Evolutionary conservation across 2,797 vertebrate species (phyloP), one percentile per base, ranked within the genome.

Genomic region (Sebastes alutus): DNA sequence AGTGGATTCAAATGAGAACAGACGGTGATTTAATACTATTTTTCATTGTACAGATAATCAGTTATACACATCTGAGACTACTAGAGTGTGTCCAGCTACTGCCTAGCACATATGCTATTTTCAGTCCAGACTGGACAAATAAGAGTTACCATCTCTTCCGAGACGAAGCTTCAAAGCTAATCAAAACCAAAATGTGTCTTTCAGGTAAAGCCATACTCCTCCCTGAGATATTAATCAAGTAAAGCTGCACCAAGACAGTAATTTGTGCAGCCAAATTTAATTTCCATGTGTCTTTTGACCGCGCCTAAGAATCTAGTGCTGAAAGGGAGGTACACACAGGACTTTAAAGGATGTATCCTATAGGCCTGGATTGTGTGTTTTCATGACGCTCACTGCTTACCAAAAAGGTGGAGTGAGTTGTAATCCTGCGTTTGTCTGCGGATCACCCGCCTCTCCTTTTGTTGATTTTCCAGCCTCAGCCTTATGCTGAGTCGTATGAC

Each of bases 401-500:
- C 81, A 82, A 88, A 77, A 30, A 82, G 88, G 82, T 81, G 87
- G 83, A 81, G 84, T 76, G 78, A 70, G 62, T 69, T 12, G 75
- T 84, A 64, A 87, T 85, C 69, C 83, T 60, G 27, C 56, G 5
- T 88, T 78, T 81, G 86, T 81, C 81, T 65, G 58, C 9, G 25
- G 77, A 80, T 91, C 64, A 9, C 66, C 66, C 46, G 80, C 77
- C 80, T 78, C 67, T 61, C 59, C 78, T 76, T 79, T 78, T 87
- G 87, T 93, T 88, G 84, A 76, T 88, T 77, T 86, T 84, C 84
- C 84, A 83, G 72, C 62, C 83, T 88, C 75, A 55, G 82, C 89
- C 88, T 88, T 92, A 81, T 91, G 91, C 82, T 62, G 87, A 86
- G 79, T 91, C 33, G 38, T 76, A 62, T 86, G 91, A 90, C 92